These are phyloP conservation scores for Mionectes olivaceus DNA, from an alignment of 2,797 vertebrate genomes.

Conservation along the genomic window DNA sequence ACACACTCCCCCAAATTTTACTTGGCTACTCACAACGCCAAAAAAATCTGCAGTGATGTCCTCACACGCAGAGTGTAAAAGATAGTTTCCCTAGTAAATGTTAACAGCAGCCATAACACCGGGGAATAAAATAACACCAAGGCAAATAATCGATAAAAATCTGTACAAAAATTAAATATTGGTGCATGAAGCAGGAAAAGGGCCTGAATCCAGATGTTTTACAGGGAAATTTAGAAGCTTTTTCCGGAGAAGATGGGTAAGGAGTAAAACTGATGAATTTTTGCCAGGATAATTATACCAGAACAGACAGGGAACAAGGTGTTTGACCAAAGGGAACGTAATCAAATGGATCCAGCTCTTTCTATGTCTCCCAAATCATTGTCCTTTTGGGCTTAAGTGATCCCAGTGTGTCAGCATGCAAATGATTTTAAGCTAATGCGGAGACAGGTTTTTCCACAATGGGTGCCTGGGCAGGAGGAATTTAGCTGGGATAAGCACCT, in stretches of 20 bases:
- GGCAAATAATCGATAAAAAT: conserved; percentile 11
- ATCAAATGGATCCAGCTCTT: not conserved
- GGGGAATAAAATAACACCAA: not conserved
- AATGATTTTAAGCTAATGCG: not conserved
- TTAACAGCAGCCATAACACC: not conserved
- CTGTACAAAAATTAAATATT: not conserved
- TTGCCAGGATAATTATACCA: not conserved
- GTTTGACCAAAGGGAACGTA: not conserved
- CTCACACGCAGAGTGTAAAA: not conserved
- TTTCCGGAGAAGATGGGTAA: not conserved
- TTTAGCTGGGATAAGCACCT: not conserved
- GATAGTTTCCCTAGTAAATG: not conserved
- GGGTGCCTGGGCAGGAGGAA: not conserved
- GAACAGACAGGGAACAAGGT: not conserved
- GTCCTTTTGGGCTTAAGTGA: not conserved
- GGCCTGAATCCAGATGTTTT: not conserved
- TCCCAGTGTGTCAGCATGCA: not conserved
- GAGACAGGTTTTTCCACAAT: not conserved
- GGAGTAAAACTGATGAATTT: not conserved
- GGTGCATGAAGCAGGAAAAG: not conserved
- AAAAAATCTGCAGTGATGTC: not conserved
- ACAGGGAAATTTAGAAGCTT: not conserved
- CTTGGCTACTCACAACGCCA: not conserved
- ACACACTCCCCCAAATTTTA: not conserved
- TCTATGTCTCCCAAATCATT: not conserved